Percentiles rank a stretch among this genome's conserved stretches.
phyloP scores from a whole-genome alignment of 2,888 invertebrate genomes.

The Panzeria rudis region DNA sequence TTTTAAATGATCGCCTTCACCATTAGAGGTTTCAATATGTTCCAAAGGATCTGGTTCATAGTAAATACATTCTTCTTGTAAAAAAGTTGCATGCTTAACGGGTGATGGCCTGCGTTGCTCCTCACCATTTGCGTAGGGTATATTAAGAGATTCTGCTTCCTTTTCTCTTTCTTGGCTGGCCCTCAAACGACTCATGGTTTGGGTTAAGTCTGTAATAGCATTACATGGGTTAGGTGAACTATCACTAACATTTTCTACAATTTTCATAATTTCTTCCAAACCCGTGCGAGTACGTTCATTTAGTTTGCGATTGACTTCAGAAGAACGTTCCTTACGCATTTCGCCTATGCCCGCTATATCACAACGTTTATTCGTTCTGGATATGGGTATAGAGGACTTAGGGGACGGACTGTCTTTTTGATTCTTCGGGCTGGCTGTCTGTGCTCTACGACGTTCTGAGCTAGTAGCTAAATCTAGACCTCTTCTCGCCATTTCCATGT shows the following conservation, averaged over 20 bases:
- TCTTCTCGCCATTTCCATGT: conserved; percentile 78
- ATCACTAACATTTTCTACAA: conserved; percentile 79
- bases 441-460: conserved; percentile 76
- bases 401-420: conserved; percentile 61
- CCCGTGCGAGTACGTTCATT: conserved; percentile 82
- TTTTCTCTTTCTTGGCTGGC: conserved; percentile 66
- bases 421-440: conserved; percentile 71
- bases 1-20: conserved; percentile 41
- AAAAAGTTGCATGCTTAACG: conserved; percentile 74
- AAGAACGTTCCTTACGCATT: conserved; percentile 75
- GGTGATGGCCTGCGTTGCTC: conserved; percentile 69
- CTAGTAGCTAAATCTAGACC: conserved; percentile 75
- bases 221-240: conserved; percentile 39
- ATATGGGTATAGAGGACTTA: conserved; percentile 75
- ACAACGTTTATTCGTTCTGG: conserved; percentile 74
- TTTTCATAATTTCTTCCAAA: conserved; percentile 82
- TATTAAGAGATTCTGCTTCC: conserved; percentile 46
- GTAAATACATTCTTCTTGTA: conserved; percentile 75
- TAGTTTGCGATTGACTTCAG: conserved; percentile 80
- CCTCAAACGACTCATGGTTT: conserved; percentile 68
- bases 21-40: conserved; percentile 40
- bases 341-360: conserved; percentile 74
- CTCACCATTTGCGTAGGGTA: conserved; percentile 2
- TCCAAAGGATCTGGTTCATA: conserved; percentile 70
- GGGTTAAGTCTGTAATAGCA: conserved; percentile 55